Base-by-base conservation (phyloP, 2,113 vertebrate species). In the Halcyon malimbica region DNA sequence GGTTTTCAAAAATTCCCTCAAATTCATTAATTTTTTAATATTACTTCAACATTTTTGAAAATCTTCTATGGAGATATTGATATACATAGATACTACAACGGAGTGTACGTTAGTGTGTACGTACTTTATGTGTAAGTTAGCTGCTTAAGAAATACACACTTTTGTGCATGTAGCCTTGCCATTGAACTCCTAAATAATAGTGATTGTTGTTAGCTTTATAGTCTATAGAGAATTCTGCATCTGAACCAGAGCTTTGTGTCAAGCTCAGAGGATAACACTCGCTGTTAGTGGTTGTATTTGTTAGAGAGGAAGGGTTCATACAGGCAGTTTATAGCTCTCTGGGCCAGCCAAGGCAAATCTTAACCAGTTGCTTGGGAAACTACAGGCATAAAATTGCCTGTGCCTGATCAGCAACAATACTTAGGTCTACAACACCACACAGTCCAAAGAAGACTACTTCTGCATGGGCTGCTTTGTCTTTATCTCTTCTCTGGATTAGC, bases 161-260 rank as follows among this genome's bases (percentile, higher is more conserved):
- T 89, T 51, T 35, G 18, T 83, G 25, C 37, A 35, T 15, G 28
- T 33, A 65, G 28, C 56, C 24, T 56, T 91, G 51, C 28, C 25
- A 29, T 2, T 33, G 15, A 71, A 56, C 29, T 67, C 33, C 35
- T 57, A 51, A 80, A 53, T 39, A 83, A 54, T 3, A 75, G n/a
- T 0, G 0, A 41, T 11, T 68, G 33, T 44, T 0, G 0, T 56
- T 71, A 84, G 53, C 53, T 67, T 65, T 67, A 11, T 16, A 29
- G 28, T 44, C 44, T 71, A 25, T 7, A 23, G 35, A 88, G 69
- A 73, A 51, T 46, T 81, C 77, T 2, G 8, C 16, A 24, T 80
- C 41, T 65, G 25, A 78, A 65, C n/a, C 26, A 79, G 73, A 69
- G 14, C n/a, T 75, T 75, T 73, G 11, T 67, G 18, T n/a, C 44